phyloP scores from a whole-genome alignment of 2,888 invertebrate genomes.

The Acronicta aceris region DNA sequence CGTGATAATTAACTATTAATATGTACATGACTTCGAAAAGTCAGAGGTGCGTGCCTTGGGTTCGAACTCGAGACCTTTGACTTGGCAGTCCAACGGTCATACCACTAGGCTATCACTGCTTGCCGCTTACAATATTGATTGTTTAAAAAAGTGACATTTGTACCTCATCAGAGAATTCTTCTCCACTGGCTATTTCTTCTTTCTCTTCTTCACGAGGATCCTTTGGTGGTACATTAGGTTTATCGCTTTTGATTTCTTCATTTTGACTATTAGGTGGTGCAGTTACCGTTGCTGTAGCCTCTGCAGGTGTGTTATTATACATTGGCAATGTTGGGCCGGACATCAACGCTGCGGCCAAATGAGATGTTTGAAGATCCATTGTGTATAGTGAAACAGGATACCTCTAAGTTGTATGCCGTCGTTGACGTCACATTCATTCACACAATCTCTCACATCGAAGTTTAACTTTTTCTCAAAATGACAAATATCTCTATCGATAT shows the following conservation, averaged over 20 bases:
- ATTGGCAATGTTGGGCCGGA: constrained; percentile 68
- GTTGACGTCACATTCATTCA: constrained; percentile 16
- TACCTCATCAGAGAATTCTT: constrained; percentile 86
- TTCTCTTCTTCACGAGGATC: constrained; percentile 78
- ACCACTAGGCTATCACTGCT: no score
- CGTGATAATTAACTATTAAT: no score
- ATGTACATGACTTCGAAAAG: no score
- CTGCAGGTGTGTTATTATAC: constrained; percentile 61
- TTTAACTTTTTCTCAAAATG: background rate
- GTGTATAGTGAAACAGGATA: constrained; percentile 16
- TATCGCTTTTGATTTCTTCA: constrained; percentile 73
- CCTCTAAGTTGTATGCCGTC: background rate
- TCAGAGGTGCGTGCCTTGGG: no score
- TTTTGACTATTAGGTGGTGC: constrained; percentile 44
- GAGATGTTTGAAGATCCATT: constrained; percentile 86
- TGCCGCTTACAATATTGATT: no score
- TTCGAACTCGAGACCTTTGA: no score
- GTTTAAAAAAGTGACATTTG: background rate
- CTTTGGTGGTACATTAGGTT: constrained; percentile 68
- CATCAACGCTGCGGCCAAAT: constrained; percentile 85
- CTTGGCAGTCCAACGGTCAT: no score
- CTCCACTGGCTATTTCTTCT: constrained; percentile 83
- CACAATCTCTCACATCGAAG: background rate
- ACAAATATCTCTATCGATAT: no score
- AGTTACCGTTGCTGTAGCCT: constrained; percentile 46